phyloP scores from a whole-genome alignment of 2,113 vertebrate genomes.

The Promerops cafer region DNA sequence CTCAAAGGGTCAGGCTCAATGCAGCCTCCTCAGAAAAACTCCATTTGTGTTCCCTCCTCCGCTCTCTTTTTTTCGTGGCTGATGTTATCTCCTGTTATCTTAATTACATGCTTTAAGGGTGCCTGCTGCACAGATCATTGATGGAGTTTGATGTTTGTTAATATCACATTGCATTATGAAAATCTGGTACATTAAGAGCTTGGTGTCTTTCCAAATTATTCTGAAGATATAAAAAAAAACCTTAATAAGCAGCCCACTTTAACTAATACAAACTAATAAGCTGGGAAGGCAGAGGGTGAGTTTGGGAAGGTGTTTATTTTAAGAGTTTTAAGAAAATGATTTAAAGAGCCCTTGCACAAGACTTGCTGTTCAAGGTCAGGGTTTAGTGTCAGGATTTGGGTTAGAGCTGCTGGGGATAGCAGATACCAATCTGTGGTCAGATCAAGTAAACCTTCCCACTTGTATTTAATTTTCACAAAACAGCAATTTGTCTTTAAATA shows the following conservation, averaged over 20 bases:
- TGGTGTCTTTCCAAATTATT: constrained; percentile 55
- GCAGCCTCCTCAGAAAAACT: neutral
- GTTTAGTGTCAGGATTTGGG: neutral
- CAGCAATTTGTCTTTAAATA: constrained; percentile 49
- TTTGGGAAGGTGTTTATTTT: neutral
- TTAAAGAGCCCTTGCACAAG: neutral
- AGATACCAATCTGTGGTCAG: neutral
- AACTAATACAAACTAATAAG: neutral
- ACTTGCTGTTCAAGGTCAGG: neutral
- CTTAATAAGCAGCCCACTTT: constrained; percentile 37
- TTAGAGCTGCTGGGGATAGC: neutral
- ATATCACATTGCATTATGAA: constrained; percentile 48
- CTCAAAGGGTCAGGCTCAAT: neutral
- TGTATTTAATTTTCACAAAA: constrained; percentile 51
- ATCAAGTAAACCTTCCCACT: neutral
- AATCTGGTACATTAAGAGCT: constrained; percentile 59
- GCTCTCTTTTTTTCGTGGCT: neutral
- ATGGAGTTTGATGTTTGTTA: constrained; percentile 71
- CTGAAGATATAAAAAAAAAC: constrained; percentile 12
- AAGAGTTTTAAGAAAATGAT: neutral
- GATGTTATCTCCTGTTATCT: constrained; percentile 62
- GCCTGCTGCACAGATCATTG: constrained; percentile 48
- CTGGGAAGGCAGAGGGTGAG: neutral
- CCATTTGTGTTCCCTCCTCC: neutral
- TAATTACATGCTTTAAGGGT: constrained; percentile 67